Base-by-base conservation (phyloP, 2,888 invertebrate genomes). In the Cinara cedri region DNA sequence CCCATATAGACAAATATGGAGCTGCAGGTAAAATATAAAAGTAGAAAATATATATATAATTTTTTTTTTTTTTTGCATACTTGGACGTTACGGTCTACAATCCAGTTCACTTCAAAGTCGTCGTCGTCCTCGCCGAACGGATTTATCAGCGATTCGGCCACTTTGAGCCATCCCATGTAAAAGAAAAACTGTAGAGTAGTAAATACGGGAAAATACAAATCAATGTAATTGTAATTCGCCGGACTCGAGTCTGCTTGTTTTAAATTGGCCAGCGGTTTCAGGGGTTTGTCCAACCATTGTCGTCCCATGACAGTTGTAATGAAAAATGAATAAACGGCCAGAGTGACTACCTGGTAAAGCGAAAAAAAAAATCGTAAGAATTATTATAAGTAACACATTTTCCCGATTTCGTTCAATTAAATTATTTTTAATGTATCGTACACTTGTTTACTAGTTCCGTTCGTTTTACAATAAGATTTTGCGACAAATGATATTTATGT, bases 91-190 rank as follows among this genome's bases (percentile, higher is more conserved):
- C 96, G 90, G 86, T 97, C 96, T 74, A 97, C 92, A 87, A 96
- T 90, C 95, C 96, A 96, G 85, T 95, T 96, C 11, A 93, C 92
- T 88, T 95, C 95, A 84, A 95, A 95, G 84, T 95, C 95, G 84
- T 95, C 95, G 84, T 95, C 95, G 84, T 95, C 95, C 85, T 95
- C 95, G 1, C 95, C 95, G 84, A 95, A 95, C 0, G 95, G 95
- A 87, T 97, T 97, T 82, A 96, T 94, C 65, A 88, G 83, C 76
- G 86, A 86, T 82, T 88, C 88, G 1, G 88, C 88, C 63, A 88
- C 88, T 85, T 88, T 88, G 51, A 88, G 83, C 88, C 88, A 88
- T 13, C 88, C 88, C 87, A 88, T 87, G 84, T 87, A 88, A 83
- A 88, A 88, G 84, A 88, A 87, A 83, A 88, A 88, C 85, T 89